These are phyloP conservation scores for Cenopis cana DNA, from an alignment of 2,888 invertebrate genomes.

Conservation along the genomic window DNA sequence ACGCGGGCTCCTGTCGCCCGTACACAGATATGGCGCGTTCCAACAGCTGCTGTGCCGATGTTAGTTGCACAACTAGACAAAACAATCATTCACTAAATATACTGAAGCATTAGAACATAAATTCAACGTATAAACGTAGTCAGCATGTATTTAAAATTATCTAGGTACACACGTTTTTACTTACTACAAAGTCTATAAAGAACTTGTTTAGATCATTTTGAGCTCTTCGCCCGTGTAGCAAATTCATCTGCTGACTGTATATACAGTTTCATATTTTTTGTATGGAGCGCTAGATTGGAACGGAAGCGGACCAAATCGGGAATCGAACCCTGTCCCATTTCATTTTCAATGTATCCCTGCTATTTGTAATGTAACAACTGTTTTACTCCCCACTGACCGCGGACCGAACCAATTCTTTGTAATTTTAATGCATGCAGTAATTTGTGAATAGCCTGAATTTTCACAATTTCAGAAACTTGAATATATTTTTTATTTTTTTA, in stretches of 20 bases:
- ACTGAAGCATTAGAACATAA: background rate
- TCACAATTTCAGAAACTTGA: background rate
- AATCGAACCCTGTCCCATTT: background rate
- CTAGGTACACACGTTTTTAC: too few relatives aligned
- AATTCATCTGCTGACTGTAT: too few relatives aligned
- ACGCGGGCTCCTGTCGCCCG: constrained; percentile 68
- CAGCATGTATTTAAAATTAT: too few relatives aligned
- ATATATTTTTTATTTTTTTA: too few relatives aligned
- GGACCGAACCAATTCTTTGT: background rate
- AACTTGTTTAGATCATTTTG: too few relatives aligned
- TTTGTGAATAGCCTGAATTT: background rate
- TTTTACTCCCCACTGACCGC: background rate
- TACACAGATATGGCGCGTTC: constrained; percentile 78
- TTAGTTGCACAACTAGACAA: constrained; percentile 71
- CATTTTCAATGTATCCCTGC: background rate
- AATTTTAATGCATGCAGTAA: too few relatives aligned
- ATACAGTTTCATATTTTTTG: too few relatives aligned
- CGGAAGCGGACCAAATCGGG: background rate
- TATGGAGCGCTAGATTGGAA: too few relatives aligned
- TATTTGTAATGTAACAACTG: background rate
- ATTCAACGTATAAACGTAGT: too few relatives aligned
- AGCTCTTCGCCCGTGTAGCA: too few relatives aligned
- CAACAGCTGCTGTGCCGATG: constrained; percentile 76
- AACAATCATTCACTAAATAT: constrained; percentile 34
- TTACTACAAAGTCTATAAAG: too few relatives aligned